Base-by-base conservation (phyloP, 1,140 invertebrate genomes). In the Panulirus ornatus region DNA sequence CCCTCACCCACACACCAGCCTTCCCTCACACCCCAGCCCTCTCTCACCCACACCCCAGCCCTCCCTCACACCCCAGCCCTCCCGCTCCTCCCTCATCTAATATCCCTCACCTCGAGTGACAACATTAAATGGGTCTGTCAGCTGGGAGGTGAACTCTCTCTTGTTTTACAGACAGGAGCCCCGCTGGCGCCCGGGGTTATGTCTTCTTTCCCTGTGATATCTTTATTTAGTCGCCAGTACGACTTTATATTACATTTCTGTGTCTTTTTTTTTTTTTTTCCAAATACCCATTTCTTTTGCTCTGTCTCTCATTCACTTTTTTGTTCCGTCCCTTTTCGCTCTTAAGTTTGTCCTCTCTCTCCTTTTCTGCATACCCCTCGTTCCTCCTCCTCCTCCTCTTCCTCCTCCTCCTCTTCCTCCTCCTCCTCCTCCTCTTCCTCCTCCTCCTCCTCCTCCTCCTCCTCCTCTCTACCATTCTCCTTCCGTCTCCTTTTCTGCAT, bases 81-180 rank as follows among this genome's bases (percentile, higher is more conserved):
- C 63, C 22, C 51, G n/a, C 63, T 22, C 19, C 63, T 30, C 34
- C 63, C 22, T 22, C 63, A 22, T 66, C 63, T 22, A 30, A 66
- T 30, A 66, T 8, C 66, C 36, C 36, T 9, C 70, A 38, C 70
- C 36, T 73, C 70, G 70, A 73, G 70, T 38, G 42, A 73, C 70
- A 73, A 38, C 36, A 38, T 73, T 73, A 8, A 38, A 73, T 34
- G 63, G 27, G 2, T 11, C 9, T 0, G 9, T 11, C 16, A 9
- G 70, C 30, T 38, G 34, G 42, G 22, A 38, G 70, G 34, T 38
- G 11, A 30, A 70, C n/a, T 70, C 34, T 70, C 22, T 70, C 22
- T 22, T 58, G 11, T 22, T 70, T 70, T 70, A 30, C 6, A 9
- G 63, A 22, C 5, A n/a, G n/a, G n/a, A n/a, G n/a, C n/a, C n/a